phyloP scores from a whole-genome alignment of 2,888 invertebrate genomes.

The Dastarcus helophoroides region DNA sequence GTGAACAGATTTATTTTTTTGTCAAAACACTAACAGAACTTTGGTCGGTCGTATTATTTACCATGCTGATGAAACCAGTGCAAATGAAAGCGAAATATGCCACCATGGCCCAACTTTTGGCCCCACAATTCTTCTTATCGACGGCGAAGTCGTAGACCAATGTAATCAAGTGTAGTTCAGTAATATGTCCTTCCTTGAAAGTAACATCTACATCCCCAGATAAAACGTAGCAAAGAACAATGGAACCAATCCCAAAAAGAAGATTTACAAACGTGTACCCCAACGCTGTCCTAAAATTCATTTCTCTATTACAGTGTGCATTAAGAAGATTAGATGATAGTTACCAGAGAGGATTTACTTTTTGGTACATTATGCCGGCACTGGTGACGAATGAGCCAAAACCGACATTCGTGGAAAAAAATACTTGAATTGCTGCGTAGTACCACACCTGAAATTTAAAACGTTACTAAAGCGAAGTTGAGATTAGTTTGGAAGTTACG shows the following conservation, averaged over 20 bases:
- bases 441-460: slow-evolving; percentile 48
- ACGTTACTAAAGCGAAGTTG: too few relatives aligned
- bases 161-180: slow-evolving; percentile 47
- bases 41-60: too few relatives aligned
- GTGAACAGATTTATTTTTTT: too few relatives aligned
- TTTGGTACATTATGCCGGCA: slow-evolving; percentile 50
- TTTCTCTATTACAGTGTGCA: slow-evolving; percentile 6
- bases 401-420: slow-evolving; percentile 51
- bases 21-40: too few relatives aligned
- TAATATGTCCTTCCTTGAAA: slow-evolving; percentile 29
- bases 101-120: slow-evolving; percentile 45
- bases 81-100: slow-evolving; percentile 44
- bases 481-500: too few relatives aligned
- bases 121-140: slow-evolving; percentile 28
- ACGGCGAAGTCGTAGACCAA: slow-evolving; percentile 47
- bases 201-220: slow-evolving; percentile 30
- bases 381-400: slow-evolving; percentile 53
- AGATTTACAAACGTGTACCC: slow-evolving; percentile 45
- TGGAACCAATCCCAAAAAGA: slow-evolving; percentile 45
- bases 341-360: slow-evolving; percentile 56
- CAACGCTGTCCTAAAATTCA: slow-evolving; percentile 46
- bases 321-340: background rate
- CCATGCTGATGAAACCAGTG: slow-evolving; percentile 52
- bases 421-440: slow-evolving; percentile 50
- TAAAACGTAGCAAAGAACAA: slow-evolving; percentile 44